Percentiles rank a stretch among this genome's conserved stretches.
Evolutionary conservation across 2,888 invertebrate genomes (phyloP).

Genomic region (Pachliopta kotzebuea): DNA sequence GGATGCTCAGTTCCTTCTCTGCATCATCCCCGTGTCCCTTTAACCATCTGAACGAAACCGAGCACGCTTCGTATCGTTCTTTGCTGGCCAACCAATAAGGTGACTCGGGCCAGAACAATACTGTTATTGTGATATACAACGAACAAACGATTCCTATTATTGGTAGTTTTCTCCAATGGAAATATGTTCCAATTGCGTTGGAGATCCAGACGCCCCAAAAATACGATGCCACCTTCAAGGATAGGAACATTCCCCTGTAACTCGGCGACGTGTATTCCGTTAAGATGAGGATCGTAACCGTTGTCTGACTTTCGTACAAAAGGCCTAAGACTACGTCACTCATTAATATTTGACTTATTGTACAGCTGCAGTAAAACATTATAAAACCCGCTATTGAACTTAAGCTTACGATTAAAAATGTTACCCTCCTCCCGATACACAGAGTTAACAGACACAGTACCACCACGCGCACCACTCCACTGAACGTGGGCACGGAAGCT

Average conservation of each 20-base stretch:
- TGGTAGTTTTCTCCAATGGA: constrained; percentile 38
- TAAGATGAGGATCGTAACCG: constrained; percentile 8
- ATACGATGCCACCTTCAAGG: constrained; percentile 39
- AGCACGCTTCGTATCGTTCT: constrained; percentile 39
- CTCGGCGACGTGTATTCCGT: constrained; percentile 41
- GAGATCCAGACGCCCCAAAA: constrained; percentile 43
- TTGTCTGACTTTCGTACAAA: constrained; percentile 5
- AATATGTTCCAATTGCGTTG: constrained; percentile 42
- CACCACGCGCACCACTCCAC: constrained; percentile 1
- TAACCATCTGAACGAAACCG: constrained; percentile 41
- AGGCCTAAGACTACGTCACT: constrained; percentile 15
- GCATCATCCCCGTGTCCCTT: constrained; percentile 41
- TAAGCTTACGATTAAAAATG: constrained; percentile 7
- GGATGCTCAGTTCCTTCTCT: constrained; percentile 40
- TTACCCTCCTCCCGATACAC: constrained; percentile 14
- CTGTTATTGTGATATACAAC: constrained; percentile 34
- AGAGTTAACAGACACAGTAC: not conserved
- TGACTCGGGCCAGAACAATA: constrained; percentile 48
- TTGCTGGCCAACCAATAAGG: constrained; percentile 48
- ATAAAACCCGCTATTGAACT: constrained; percentile 11
- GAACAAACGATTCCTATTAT: constrained; percentile 37
- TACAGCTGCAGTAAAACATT: constrained; percentile 8
- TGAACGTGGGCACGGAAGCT: constrained; percentile 10
- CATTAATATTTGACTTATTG: constrained; percentile 10
- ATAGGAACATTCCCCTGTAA: constrained; percentile 38